Evolutionary conservation across 2,797 vertebrate genomes (phyloP).

Genomic region (Spinibarbus caldwelli): DNA sequence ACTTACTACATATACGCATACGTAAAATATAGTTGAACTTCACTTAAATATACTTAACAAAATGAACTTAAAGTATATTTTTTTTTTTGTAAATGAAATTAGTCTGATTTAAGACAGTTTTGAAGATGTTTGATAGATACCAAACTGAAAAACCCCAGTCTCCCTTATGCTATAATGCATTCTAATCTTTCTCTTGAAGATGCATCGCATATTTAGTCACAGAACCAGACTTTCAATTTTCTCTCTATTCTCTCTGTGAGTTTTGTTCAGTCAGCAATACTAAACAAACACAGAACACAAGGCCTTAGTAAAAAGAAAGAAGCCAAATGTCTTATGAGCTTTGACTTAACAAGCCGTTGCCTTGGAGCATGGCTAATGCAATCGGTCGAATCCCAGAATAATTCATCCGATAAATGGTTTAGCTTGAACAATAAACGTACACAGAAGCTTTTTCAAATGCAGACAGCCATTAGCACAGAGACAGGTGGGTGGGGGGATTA

Average conservation of each 20-base stretch:
- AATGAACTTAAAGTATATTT: too few species aligned
- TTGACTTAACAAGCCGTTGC: constrained; percentile 22
- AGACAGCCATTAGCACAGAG: constrained; percentile 10
- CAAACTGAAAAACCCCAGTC: background rate
- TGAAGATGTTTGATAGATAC: too few species aligned
- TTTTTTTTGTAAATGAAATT: too few species aligned
- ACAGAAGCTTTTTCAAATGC: background rate
- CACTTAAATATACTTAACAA: too few species aligned
- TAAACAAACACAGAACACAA: background rate
- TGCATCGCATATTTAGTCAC: background rate
- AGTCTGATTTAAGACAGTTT: too few species aligned
- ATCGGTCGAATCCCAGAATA: constrained; percentile 25
- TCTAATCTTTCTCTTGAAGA: background rate
- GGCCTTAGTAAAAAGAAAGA: background rate
- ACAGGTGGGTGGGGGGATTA: constrained; percentile 22
- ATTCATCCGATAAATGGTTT: constrained; percentile 44
- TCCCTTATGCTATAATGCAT: background rate
- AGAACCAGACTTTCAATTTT: background rate
- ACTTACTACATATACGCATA: too few species aligned
- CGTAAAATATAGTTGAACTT: too few species aligned
- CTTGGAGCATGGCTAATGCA: constrained; percentile 20
- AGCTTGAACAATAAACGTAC: constrained; percentile 32
- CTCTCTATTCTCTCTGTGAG: background rate
- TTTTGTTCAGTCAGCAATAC: background rate
- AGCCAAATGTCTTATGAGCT: constrained; percentile 3